phyloP scores from a whole-genome alignment of 2,113 vertebrate genomes.

The Tachysurus vachellii region DNA sequence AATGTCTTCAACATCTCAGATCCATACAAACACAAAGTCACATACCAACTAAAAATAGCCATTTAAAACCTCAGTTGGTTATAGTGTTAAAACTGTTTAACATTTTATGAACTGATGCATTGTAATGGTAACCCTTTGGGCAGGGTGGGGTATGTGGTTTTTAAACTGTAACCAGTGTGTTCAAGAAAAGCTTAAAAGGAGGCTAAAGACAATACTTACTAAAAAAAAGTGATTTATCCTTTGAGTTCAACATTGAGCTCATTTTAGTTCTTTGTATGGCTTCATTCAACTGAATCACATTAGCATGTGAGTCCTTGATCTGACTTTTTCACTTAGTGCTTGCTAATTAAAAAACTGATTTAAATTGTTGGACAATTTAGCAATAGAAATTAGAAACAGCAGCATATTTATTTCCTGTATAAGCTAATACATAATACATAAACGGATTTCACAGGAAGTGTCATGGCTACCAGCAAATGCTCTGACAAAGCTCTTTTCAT shows the following conservation, averaged over 20 bases:
- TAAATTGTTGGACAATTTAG: background rate
- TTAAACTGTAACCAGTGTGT: background rate
- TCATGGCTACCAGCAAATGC: conserved; percentile 10
- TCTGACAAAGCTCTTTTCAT: conserved; percentile 46
- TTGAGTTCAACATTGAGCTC: background rate
- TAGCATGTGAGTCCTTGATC: background rate
- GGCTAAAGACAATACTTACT: background rate
- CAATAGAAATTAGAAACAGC: background rate
- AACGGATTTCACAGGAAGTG: conserved; percentile 21
- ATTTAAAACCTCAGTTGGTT: background rate
- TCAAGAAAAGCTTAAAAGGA: background rate
- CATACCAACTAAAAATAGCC: background rate
- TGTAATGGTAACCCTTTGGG: too few relatives aligned
- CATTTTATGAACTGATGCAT: background rate
- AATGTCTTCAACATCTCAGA: background rate
- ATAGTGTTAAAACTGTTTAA: background rate
- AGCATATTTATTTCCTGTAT: conserved; percentile 27
- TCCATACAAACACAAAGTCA: background rate
- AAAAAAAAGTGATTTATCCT: background rate
- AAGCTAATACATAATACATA: conserved; percentile 45
- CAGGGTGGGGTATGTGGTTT: background rate
- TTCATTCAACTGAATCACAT: background rate
- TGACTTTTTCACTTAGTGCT: background rate
- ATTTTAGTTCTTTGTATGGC: background rate
- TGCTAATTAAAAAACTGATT: background rate